Evolutionary conservation across 2,113 vertebrate genomes (phyloP), one percentile per base, ranked within the genome.

Genomic region (Cebus imitator): DNA sequence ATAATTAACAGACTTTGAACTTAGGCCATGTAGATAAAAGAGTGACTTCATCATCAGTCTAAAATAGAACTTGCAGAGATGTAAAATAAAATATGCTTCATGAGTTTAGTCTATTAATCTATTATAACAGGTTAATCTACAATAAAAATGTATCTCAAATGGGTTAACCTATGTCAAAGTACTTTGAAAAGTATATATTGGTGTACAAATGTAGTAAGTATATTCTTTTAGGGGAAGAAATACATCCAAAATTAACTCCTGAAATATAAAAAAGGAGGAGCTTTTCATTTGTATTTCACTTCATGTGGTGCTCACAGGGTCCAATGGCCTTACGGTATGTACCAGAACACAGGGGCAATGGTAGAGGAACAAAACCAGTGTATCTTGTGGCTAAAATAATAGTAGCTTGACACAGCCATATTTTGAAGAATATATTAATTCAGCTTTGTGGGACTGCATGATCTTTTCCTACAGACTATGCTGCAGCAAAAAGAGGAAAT

Each of bases 191-290:
- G 73, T 40, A 64, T 35, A 48, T 70, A 91, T 37, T 45, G 16
- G 27, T 32, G 14, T 58, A 57, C 48, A 92, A 32, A 90, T 94
- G n/a, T 66, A 88, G 17, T 52, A 82, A 45, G 20, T 27, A 75
- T 73, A 84, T 72, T 58, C 88, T 90, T 55, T 87, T 91, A 89
- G 76, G 61, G 93, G 76, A 87, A 94, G 61, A 68, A 95, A 91
- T 76, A 80, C 25, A 94, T 20, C 70, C 27, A 94, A 61, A 79
- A 96, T 66, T 73, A 40, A 82, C 80, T 55, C 50, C 35, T 66
- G 21, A 32, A 52, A 91, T 83, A 25, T 45, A 72, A 89, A 90
- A 89, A 85, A 45, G 20, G 82, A 85, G 32, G 40, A 48, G 32
- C 25, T 61, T 75, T 79, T 78, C 48, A 61, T 64, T 89, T 95